A percentile compares a stretch with the other conserved stretches of the same genome.
These are phyloP conservation scores for Drosophila watanabei DNA, from an alignment of 1,140 invertebrate genomes.

Conservation along the genomic window DNA sequence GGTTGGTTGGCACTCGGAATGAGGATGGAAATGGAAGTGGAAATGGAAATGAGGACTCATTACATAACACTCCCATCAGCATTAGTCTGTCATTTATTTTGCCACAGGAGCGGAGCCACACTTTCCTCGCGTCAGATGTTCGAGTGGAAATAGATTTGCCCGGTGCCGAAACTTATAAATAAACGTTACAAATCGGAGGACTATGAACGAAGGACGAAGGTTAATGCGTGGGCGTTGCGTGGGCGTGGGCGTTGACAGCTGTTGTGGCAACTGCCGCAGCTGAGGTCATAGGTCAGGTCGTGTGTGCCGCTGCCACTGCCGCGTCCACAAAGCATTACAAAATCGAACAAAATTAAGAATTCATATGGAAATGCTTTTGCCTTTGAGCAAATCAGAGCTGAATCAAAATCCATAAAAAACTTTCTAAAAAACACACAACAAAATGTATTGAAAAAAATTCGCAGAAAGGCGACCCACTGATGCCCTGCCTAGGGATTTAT, in stretches of 20 bases:
- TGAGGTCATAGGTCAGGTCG: constrained; percentile 54
- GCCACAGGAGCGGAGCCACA: constrained; percentile 15
- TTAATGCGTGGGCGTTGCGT: constrained; percentile 43
- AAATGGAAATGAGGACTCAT: constrained; percentile 45
- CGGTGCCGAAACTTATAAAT: constrained; percentile 42
- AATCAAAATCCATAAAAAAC: constrained; percentile 29
- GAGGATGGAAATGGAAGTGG: constrained; percentile 13
- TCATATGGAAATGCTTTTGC: constrained; percentile 33
- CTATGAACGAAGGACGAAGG: constrained; percentile 24
- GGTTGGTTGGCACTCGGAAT: constrained; percentile 44
- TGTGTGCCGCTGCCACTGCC: constrained; percentile 4
- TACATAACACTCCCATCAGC: constrained; percentile 63
- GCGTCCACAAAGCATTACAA: constrained; percentile 27
- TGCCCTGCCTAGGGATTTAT: constrained; percentile 18
- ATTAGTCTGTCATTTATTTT: constrained; percentile 44
- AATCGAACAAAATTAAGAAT: constrained; percentile 59
- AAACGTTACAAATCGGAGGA: constrained; percentile 29
- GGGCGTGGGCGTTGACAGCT: constrained; percentile 49
- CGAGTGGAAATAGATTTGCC: constrained; percentile 29
- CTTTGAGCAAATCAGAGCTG: constrained; percentile 30
- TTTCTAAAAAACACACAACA: constrained; percentile 22
- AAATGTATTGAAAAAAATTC: constrained; percentile 10
- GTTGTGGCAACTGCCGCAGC: constrained; percentile 38
- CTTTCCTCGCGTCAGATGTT: constrained; percentile 31
- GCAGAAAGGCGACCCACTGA: constrained; percentile 3